Base-by-base conservation (phyloP, 2,888 invertebrate genomes). In the Amiota minor region DNA sequence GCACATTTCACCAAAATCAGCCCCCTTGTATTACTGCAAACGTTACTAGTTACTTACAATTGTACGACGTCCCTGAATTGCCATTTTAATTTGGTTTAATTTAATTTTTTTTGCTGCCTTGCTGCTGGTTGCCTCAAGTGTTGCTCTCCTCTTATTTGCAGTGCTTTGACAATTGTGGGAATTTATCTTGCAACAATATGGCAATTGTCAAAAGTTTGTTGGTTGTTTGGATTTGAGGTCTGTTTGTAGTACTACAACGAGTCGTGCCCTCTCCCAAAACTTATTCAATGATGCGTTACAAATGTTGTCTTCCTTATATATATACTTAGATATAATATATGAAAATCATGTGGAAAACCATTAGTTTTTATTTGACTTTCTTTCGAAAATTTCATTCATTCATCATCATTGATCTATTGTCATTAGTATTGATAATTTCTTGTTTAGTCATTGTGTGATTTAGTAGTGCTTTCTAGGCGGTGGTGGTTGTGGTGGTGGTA, bases 81-180 rank as follows among this genome's bases (percentile, higher is more conserved):
- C 76, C 75, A 80, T 83, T 83, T 35, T 82, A 83, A 84, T 84
- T 84, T 81, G 80, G 76, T 75, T 81, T 84, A 84, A 81, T 84
- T 84, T 80, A 84, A 84, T 84, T 81, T 83, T 49, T 18, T 20
- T 59, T 71, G 49, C 78, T 74, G 80, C 82, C 50, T 53, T 65
- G 50, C 79, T 74, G 80, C 81, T 83, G 81, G 82, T 83, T 78
- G 84, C 47, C 45, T 49, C 50, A 45, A 55, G 55, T 62, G 18
- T 20, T 67, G 12, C 56, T 67, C 72, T 67, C 1, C 20, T 69
- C 55, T 56, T 18, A 64, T 64, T 68, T 62, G 73, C 79, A 80
- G 77, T 79, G 84, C 79, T 81, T 82, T 77, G 85, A 84, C 84
- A 82, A 82, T 84, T 85, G 85, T 85, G 85, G 85, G 85, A 85